phyloP scores from a whole-genome alignment of 2,113 vertebrate species.

The Antechinus flavipes region DNA sequence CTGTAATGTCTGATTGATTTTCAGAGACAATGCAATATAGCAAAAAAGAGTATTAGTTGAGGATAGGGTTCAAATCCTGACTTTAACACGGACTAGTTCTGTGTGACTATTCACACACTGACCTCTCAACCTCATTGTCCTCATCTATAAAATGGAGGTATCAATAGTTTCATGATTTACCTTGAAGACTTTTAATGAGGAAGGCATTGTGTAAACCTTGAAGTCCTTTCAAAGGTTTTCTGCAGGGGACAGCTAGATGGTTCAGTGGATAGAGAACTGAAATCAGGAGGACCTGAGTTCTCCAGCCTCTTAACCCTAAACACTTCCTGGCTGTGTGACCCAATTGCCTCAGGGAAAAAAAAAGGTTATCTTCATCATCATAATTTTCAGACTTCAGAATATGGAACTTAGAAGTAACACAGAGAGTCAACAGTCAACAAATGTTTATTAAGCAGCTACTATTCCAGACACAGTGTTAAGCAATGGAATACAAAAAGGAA shows the following conservation, averaged over 20 bases:
- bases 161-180: not conserved
- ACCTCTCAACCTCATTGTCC: not conserved
- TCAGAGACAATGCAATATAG: not conserved
- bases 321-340: no score
- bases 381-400: not conserved
- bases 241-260: not conserved
- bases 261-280: no score
- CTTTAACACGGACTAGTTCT: not conserved
- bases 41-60: not conserved
- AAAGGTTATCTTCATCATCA: not conserved
- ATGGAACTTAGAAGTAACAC: not conserved
- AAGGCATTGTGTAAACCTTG: not conserved
- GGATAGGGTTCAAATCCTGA: not conserved
- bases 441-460: not conserved
- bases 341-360: not conserved
- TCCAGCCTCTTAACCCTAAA: no score
- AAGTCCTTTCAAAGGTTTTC: not conserved
- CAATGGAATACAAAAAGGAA: not conserved
- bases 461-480: not conserved
- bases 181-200: not conserved
- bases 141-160: not conserved
- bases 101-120: not conserved
- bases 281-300: no score
- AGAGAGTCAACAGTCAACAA: not conserved
- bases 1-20: not conserved